These are phyloP conservation scores for Drosophila phalerata DNA, from an alignment of 2,888 invertebrate genomes.

Conservation along the genomic window DNA sequence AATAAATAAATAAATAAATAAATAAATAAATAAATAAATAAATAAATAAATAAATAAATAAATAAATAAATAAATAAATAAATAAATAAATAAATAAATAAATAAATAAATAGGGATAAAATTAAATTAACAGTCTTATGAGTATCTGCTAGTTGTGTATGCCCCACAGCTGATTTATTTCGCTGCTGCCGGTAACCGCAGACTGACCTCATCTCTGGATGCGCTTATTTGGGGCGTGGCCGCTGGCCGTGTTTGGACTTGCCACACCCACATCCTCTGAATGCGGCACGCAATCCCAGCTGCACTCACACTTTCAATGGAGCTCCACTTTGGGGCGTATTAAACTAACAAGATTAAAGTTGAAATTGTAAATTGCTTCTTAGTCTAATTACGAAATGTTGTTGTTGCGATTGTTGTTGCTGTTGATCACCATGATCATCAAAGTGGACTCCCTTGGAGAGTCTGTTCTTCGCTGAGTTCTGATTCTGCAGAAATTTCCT, in stretches of 20 bases:
- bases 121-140: not conserved
- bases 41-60: no score
- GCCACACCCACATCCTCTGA: slow-evolving; percentile 70
- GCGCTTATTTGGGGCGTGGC: slow-evolving; percentile 56
- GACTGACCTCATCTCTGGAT: slow-evolving; percentile 50
- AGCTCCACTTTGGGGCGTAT: slow-evolving; percentile 26
- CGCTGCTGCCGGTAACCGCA: slow-evolving; percentile 6
- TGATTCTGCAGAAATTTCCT: slow-evolving; percentile 50
- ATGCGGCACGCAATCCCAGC: slow-evolving; percentile 61
- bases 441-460: slow-evolving; percentile 40
- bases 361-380: slow-evolving; percentile 80
- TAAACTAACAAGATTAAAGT: slow-evolving; percentile 81
- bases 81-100: no score
- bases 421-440: slow-evolving; percentile 71
- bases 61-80: no score
- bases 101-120: not conserved
- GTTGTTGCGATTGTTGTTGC: slow-evolving; percentile 35
- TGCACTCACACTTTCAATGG: slow-evolving; percentile 48
- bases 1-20: no score
- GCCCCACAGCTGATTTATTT: not conserved
- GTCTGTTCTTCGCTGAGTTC: slow-evolving; percentile 3
- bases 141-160: not conserved
- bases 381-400: slow-evolving; percentile 75
- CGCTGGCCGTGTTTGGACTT: slow-evolving; percentile 53
- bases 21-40: no score